A percentile compares a stretch with the other conserved stretches of the same genome.
Evolutionary conservation across 2,113 vertebrate genomes (phyloP).

Genomic region (Lasiurus borealis): DNA sequence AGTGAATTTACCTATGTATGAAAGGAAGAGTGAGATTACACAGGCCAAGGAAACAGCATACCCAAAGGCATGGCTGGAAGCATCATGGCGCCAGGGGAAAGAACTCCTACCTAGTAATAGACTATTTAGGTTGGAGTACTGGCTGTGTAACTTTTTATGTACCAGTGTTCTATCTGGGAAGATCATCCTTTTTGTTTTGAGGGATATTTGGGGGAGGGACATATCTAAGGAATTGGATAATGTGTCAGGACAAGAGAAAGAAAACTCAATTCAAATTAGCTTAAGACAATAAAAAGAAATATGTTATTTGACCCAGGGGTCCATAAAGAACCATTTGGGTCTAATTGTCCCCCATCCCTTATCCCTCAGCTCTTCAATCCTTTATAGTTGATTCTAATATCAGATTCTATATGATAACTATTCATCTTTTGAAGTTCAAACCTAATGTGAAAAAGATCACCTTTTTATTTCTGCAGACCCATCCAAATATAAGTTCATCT

Average conservation of each 20-base stretch:
- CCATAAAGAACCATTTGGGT: neutral
- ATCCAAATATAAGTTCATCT: neutral
- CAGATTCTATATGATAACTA: neutral
- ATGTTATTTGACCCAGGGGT: neutral
- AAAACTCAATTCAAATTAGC: conserved; percentile 19
- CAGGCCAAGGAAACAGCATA: neutral
- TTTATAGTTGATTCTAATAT: neutral
- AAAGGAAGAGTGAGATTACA: neutral
- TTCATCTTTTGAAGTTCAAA: neutral
- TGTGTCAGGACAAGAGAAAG: neutral
- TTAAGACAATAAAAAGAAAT: neutral
- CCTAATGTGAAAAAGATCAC: neutral
- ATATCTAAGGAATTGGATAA: neutral
- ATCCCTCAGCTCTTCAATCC: neutral
- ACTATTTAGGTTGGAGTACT: neutral
- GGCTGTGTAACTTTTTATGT: neutral
- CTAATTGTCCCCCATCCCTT: neutral
- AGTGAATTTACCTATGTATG: neutral
- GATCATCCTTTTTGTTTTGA: neutral
- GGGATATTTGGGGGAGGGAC: neutral
- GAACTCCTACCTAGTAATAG: neutral
- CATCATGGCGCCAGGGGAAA: neutral
- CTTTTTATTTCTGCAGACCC: neutral
- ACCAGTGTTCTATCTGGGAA: neutral
- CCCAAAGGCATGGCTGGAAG: too few relatives aligned